Conservation (phyloP, 2,888 invertebrate genomes). For the Rhyacophila evoluta region DNA sequence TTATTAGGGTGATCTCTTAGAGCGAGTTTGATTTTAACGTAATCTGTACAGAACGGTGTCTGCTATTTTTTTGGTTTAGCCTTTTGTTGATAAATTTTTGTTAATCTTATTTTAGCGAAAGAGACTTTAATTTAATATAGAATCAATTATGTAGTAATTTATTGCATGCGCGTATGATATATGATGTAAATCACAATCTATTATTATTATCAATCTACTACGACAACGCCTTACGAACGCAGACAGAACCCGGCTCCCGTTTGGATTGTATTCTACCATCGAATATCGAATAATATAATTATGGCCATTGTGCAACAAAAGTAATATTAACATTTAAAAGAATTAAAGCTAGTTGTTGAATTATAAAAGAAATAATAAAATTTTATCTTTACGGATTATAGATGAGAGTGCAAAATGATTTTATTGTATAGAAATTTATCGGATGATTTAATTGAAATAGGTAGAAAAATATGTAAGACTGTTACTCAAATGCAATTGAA, state of each 20-base stretch:
- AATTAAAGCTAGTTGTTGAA: conserved; percentile 55
- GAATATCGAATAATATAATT: conserved; percentile 38
- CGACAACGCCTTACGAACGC: too few relatives aligned
- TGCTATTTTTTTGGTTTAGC: conserved; percentile 25
- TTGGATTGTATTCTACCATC: conserved; percentile 47
- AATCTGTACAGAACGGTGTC: conserved; percentile 30
- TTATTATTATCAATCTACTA: conserved; percentile 26
- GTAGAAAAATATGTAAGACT: conserved; percentile 55
- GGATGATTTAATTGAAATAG: conserved; percentile 55
- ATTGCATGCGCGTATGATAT: conserved; percentile 50
- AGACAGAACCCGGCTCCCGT: background rate
- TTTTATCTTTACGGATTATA: conserved; percentile 53
- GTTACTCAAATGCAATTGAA: conserved; percentile 39
- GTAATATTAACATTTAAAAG: conserved; percentile 52
- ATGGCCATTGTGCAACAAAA: conserved; percentile 48
- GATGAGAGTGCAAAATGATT: conserved; percentile 54
- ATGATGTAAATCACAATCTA: conserved; percentile 41
- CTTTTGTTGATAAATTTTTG: conserved; percentile 51
- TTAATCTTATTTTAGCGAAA: conserved; percentile 53
- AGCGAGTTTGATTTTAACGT: conserved; percentile 45
- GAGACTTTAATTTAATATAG: conserved; percentile 49
- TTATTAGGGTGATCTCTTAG: conserved; percentile 52
- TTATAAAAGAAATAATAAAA: conserved; percentile 52
- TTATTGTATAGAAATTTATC: conserved; percentile 56
- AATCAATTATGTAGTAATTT: conserved; percentile 45